Evolutionary conservation across 2,113 vertebrate species (phyloP), one percentile per base, ranked within the genome.

Genomic region (Callaeas wilsoni): DNA sequence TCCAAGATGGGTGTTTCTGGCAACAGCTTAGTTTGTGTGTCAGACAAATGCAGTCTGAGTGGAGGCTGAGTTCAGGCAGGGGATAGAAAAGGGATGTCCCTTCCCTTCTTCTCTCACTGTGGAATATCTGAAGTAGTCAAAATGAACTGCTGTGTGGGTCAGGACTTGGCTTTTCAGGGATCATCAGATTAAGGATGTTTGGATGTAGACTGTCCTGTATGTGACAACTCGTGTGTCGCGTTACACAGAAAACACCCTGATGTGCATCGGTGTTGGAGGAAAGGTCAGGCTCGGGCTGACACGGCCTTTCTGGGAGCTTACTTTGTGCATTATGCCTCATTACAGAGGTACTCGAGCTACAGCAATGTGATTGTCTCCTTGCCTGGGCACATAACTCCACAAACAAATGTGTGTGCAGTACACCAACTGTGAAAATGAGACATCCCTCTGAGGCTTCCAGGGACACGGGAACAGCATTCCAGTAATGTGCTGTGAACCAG

Each of bases 331-430:
- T 44, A 20, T 90, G 52, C 57, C 47, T 82, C 82, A 55, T 84
- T 81, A n/a, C 68, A 77, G 79, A 49, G 80, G 25, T 49, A 42
- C 56, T 94, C 46, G 12, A 23, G 76, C 89, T 70, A 56, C 79
- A 93, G 82, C 30, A 75, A 77, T 71, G 74, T 39, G 69, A 62
- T 77, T 94, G 89, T 79, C 81, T 91, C 93, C 91, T 82, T 73
- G 50, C 79, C 90, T 90, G 86, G 84, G 57, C 33, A 6, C 12
- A 10, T n/a, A 89, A 77, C 85, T 93, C 62, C 80, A 42, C 1
- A 9, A 70, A 83, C 52, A 67, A 82, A 69, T 18, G 44, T 39
- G 77, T 89, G 77, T 2, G 5, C 39, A 69, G 44, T 22, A 19
- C 50, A 69, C 18, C 32, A 44, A 4, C 63, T 89, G 93, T 68